Evolutionary conservation across 2,888 invertebrate species (phyloP).

Genomic region (Pseudoips prasinana): DNA sequence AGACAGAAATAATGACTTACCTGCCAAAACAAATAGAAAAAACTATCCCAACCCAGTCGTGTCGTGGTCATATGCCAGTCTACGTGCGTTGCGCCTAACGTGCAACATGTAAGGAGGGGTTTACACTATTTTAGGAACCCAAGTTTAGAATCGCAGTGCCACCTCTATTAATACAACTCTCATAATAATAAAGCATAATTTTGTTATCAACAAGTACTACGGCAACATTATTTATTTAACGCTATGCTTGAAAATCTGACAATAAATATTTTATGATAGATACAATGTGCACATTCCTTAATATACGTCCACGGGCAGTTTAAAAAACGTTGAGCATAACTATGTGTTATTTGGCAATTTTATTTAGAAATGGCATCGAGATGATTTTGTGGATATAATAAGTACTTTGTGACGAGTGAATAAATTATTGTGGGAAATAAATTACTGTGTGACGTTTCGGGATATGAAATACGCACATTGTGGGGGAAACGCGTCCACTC

Average conservation of each 20-base stretch:
- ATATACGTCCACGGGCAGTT: slow-evolving; percentile 5
- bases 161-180: slow-evolving; percentile 70
- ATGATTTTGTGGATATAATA: slow-evolving; percentile 32
- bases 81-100: slow-evolving; percentile 10
- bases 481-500: slow-evolving; percentile 47
- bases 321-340: slow-evolving; percentile 57
- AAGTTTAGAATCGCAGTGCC: slow-evolving; percentile 51
- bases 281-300: slow-evolving; percentile 71
- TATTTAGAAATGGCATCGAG: slow-evolving; percentile 34
- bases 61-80: too few relatives aligned
- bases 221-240: slow-evolving; percentile 67
- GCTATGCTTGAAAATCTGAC: slow-evolving; percentile 63
- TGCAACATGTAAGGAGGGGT: slow-evolving; percentile 24
- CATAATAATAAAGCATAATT: slow-evolving; percentile 70
- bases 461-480: slow-evolving; percentile 71
- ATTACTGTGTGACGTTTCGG: slow-evolving; percentile 19
- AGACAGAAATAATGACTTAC: too few relatives aligned
- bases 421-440: slow-evolving; percentile 42
- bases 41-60: too few relatives aligned
- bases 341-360: slow-evolving; percentile 59
- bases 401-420: slow-evolving; percentile 62
- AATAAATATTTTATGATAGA: slow-evolving; percentile 58
- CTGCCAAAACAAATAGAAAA: too few relatives aligned
- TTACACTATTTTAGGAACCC: slow-evolving; percentile 55
- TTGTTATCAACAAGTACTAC: slow-evolving; percentile 72